These are phyloP conservation scores for Tiaroga cobitis DNA, from an alignment of 2,797 vertebrate genomes.

Conservation along the genomic window DNA sequence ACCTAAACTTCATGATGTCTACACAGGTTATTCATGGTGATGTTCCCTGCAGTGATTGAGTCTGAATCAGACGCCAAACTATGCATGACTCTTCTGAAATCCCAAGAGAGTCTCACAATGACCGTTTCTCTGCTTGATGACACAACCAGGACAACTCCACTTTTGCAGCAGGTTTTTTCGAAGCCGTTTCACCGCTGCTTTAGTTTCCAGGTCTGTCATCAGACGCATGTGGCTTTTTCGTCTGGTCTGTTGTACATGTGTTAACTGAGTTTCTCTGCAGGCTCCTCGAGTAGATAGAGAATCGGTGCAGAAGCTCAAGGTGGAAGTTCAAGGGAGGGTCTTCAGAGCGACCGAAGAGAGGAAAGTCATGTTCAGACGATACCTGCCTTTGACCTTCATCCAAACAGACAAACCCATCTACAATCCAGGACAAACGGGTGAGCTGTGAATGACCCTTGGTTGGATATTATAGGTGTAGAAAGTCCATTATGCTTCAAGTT, in stretches of 20 bases:
- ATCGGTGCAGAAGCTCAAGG: conserved; percentile 55
- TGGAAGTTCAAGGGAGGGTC: conserved; percentile 73
- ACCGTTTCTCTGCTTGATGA: background rate
- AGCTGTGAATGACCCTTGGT: background rate
- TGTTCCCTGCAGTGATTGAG: background rate
- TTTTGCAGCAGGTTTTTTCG: background rate
- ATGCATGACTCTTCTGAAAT: background rate
- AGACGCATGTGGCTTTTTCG: background rate
- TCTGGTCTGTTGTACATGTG: background rate
- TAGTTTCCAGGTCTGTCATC: background rate
- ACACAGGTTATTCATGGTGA: conserved; percentile 1
- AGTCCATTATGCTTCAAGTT: background rate
- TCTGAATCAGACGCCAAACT: background rate
- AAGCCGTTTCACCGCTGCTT: background rate
- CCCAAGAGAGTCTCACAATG: background rate
- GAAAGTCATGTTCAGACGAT: conserved; percentile 73
- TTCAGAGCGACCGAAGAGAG: conserved; percentile 74
- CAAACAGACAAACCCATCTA: conserved; percentile 92
- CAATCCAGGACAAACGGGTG: conserved; percentile 78
- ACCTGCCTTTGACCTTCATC: conserved; percentile 74
- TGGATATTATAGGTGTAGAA: too few species aligned
- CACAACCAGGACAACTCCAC: rapidly evolving
- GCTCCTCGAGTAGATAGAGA: conserved; percentile 56
- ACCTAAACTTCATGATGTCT: too few species aligned
- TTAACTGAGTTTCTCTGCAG: conserved; percentile 51